Evolutionary conservation across 1,140 invertebrate species (phyloP).

Genomic region (Phortica variegata): DNA sequence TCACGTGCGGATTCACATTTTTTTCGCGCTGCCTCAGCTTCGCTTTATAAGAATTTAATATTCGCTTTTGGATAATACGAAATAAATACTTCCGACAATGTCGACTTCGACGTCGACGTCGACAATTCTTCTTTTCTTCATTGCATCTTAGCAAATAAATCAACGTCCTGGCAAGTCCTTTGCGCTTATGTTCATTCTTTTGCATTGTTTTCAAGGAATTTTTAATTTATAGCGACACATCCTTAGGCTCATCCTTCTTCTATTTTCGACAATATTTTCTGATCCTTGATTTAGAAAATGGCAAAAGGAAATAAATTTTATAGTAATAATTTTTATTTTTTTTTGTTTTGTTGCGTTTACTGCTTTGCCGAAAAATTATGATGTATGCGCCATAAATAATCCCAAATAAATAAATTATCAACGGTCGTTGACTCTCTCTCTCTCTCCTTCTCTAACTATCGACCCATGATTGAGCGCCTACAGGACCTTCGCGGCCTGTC

Average conservation of each 20-base stretch:
- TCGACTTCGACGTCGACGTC: conserved; percentile 16
- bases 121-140: conserved; percentile 2
- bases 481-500: conserved; percentile 14
- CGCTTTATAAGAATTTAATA: conserved; percentile 53
- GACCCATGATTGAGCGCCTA: conserved; percentile 35
- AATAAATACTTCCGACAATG: conserved; percentile 49
- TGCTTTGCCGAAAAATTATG: conserved; percentile 48
- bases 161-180: conserved; percentile 40
- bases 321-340: too few relatives aligned
- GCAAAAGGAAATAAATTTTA: too few relatives aligned
- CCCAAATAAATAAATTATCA: conserved; percentile 55
- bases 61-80: conserved; percentile 41
- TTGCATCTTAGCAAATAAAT: conserved; percentile 33
- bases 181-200: conserved; percentile 45
- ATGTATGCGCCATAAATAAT: conserved; percentile 55
- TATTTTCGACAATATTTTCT: too few relatives aligned
- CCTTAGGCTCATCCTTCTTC: conserved; percentile 11
- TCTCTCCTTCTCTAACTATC: conserved; percentile 2
- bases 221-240: conserved; percentile 51
- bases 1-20: conserved; percentile 21
- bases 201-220: conserved; percentile 54
- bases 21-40: conserved; percentile 28
- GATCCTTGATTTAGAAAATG: too few relatives aligned
- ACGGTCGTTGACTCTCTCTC: conserved; percentile 14
- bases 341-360: too few relatives aligned